Base-by-base conservation (phyloP, 1,140 invertebrate species). In the Chelonus insularis region DNA sequence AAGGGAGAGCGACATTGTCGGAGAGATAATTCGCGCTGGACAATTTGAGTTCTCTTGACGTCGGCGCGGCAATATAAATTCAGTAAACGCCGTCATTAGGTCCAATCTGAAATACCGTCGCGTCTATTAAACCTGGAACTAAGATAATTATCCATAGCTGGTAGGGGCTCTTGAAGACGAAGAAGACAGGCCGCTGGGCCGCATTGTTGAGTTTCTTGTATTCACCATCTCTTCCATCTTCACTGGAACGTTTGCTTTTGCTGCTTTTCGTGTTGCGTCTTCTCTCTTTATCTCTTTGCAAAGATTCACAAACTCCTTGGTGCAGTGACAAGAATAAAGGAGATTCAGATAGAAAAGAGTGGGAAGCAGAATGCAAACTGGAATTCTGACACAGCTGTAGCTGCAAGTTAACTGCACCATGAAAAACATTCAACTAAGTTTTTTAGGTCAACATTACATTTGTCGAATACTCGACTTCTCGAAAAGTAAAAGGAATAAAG, bases 51-150 rank as follows among this genome's bases (percentile, higher is more conserved):
- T 56, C 63, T 61, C 57, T 45, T 56, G 39, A 56, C 29, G 41
- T 50, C 58, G 65, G 69, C 68, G 65, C 60, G 61, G 66, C 67
- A 67, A 75, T 72, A 79, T 79, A 77, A 79, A 79, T 79, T 79
- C 70, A 68, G 74, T 79, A 78, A 78, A 78, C 69, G 72, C 74
- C 68, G 75, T 77, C 75, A 79, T 79, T 79, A 79, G 69, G 70
- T 63, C 64, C 74, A 75, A 78, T 79, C 74, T 69, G 65, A 77
- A 78, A 79, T 79, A 74, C 77, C 74, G 65, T 59, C 60, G 70
- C 75, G 74, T 77, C 76, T 78, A 79, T 79, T 79, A 78, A 78
- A 77, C 69, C 71, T 72, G 69, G 56, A 73, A 78, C 76, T 73
- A 72, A 77, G 71, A 77, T 78, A 78, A 79, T 79, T 79, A 77